Base-by-base conservation (phyloP, 2,113 vertebrate species). In the Toxotes chatareus region DNA sequence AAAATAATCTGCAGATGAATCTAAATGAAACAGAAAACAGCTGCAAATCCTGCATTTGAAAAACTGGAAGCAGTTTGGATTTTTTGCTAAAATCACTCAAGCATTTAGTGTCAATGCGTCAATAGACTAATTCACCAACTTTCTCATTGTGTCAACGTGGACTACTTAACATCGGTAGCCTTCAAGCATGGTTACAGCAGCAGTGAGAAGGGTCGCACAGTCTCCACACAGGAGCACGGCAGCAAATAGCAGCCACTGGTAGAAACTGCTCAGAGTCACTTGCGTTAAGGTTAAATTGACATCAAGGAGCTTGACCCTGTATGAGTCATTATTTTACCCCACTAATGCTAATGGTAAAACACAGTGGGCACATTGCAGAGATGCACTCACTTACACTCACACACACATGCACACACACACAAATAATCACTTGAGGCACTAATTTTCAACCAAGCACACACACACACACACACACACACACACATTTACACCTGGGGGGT, bases 211-310 rank as follows among this genome's bases (percentile, higher is more conserved):
- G 7, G 42, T 36, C 66, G 46, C 77, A 32, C 34, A 46, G 74
- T 1, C 36, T 64, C 60, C 51, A 46, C 38, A 75, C 47, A 75
- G 61, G 31, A 83, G 42, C 60, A 78, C 53, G 11, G 46, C 70
- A 49, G 65, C 69, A 71, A 69, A 84, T 3, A 71, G 63, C 86
- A 81, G 70, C 61, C 38, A 21, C 61, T 10, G 64, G 14, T 38
- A 8, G 40, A 56, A 88, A 72, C 82, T 31, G 77, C 36, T 76
- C 81, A 21, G 55, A 82, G 80, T 74, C 73, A 27, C 27, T 27
- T 51, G 59, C 62, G 34, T 86, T 89, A 67, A 79, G 81, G 86
- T 90, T 89, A 90, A 87, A 90, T 76, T 77, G 87, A 86, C 77
- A 91, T 88, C 66, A 84, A 77, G 65, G 63, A 77, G 80, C 66